Base-by-base conservation (phyloP, 2,113 vertebrate genomes). In the Strigops habroptila region DNA sequence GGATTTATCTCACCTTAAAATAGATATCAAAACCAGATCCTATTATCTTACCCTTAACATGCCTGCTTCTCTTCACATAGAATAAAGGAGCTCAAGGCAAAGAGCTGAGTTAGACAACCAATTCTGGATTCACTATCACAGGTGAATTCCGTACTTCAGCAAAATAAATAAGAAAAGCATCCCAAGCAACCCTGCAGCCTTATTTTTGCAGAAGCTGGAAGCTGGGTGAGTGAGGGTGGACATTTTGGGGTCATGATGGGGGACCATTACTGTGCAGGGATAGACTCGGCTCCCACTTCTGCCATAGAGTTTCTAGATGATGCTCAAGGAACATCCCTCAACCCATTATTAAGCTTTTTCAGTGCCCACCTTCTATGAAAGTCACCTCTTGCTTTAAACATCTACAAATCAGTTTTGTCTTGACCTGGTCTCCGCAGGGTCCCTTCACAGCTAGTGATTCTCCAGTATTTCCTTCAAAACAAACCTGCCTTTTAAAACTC, bases 291-390 rank as follows among this genome's bases (percentile, higher is more conserved):
- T 67, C 37, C 75, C 80, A 33, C 17, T 65, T 14, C 39, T 52
- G 49, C 18, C 3, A 0, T 33, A 33, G 13, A 27, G 7, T 24
- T 24, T 31, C 23, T 44, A 25, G 52, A 14, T 1, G 3, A 4
- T 46, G 31, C 30, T 79, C 74, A 55, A 19, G 21, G 35, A 53
- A 35, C 46, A 51, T 31, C 19, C 22, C 31, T 71, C 63, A 63
- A 60, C 17, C 27, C 43, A 82, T 28, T 2, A 3, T 10, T 44
- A 11, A 60, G 43, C 8, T 71, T 81, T 60, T 35, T 18, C 69
- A 51, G 31, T 41, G 33, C 28, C 4, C 19, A 21, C 13, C 12
- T 60, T 46, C 43, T 39, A 10, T 18, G 35, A 27, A 51, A 46
- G 12, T 43, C 70, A 35, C 10, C 25, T 65, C 51, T 55, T 49